Base-by-base conservation (phyloP, 2,888 invertebrate species). In the Papilio demoleus region DNA sequence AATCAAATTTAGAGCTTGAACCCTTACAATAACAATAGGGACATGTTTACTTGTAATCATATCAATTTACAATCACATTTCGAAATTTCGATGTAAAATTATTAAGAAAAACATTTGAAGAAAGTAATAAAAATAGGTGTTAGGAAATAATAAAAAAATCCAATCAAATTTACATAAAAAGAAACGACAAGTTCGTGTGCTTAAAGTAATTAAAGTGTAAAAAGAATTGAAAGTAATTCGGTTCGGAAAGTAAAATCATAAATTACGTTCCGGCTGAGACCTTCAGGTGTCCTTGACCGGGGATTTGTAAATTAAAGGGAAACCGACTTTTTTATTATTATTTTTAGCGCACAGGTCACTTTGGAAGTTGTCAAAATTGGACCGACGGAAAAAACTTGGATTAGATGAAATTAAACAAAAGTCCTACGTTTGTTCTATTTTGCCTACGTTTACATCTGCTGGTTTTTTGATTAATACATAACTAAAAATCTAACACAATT, bases 121-220 rank as follows among this genome's bases (percentile, higher is more conserved):
- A 22, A 47, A 42, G 11, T 42, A 17, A n/a, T 47, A n/a, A 19
- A 19, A 47, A 22, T 22, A 47, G 47, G 47, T 47, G 47, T 4
- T 47, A 1, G 8, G 17, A 56, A 31, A 31, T 56, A 56, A 56
- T 31, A 31, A 56, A 56, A 56, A 56, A 56, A 65, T 60, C 50
- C 59, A 60, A 65, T 68, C 60, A 40, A 65, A 59, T 60, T 53
- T 38, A 64, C 67, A 67, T 60, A 60, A 65, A 68, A 60, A 27
- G 40, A 65, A 68, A 68, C 63, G 68, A 63, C 68, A 63, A 68
- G 40, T 68, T 65, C 68, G 68, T 68, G 68, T 68, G 31, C 60
- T 47, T n/a, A n/a, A 68, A 68, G 68, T 68, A 65, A 68, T 68
- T 68, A 68, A 68, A 65, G 59, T 68, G 14, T 60, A 65, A 68